These are phyloP conservation scores for Stictonetta naevosa DNA, from an alignment of 2,113 vertebrate species.

Conservation along the genomic window DNA sequence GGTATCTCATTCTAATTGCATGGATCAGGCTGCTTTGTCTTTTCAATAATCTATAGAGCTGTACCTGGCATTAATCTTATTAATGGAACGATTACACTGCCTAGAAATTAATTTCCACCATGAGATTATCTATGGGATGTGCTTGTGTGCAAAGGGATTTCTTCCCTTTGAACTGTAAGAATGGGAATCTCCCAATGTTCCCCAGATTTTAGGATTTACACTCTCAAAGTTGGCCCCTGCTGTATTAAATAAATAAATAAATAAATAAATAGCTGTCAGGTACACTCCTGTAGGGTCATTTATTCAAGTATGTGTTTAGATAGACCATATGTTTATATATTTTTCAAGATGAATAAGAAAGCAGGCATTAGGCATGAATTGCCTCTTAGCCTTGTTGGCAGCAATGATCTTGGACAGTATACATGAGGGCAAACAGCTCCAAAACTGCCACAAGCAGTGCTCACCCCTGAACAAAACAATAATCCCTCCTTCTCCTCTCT, in stretches of 20 bases:
- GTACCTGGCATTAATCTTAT: conserved; percentile 66
- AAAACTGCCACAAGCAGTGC: neutral
- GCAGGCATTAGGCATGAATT: neutral
- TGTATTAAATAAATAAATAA: neutral
- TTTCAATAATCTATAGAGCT: conserved; percentile 49
- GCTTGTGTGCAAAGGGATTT: neutral
- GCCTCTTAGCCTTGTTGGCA: neutral
- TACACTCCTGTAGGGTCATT: neutral
- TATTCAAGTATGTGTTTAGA: neutral
- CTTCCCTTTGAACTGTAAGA: neutral
- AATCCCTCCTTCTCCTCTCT: neutral
- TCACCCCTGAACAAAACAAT: neutral
- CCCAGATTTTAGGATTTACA: neutral
- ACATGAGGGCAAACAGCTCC: neutral
- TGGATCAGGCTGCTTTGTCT: conserved; percentile 51
- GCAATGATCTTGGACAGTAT: neutral
- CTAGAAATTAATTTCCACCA: conserved; percentile 49
- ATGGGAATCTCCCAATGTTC: neutral
- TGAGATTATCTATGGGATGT: conserved; percentile 16
- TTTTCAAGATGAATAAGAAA: neutral
- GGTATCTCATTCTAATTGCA: conserved; percentile 56
- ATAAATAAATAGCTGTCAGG: neutral
- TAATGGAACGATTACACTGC: conserved; percentile 47
- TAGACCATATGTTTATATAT: neutral
- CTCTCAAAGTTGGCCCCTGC: neutral